These are phyloP conservation scores for Sitophilus oryzae DNA, from an alignment of 1,140 invertebrate genomes.

Conservation along the genomic window DNA sequence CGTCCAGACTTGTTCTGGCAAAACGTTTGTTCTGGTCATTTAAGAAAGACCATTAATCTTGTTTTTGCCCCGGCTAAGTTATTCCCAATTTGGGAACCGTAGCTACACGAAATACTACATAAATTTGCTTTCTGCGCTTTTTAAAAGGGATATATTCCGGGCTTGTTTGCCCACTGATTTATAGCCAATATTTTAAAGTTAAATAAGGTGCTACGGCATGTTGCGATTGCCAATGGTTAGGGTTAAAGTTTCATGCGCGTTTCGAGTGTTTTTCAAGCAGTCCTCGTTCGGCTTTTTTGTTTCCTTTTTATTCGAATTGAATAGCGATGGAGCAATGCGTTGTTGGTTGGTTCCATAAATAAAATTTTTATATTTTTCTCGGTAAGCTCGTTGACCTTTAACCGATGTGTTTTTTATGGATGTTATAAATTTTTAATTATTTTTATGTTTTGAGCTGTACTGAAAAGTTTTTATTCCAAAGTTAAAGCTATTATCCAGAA, in stretches of 20 bases:
- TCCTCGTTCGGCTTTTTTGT: no score
- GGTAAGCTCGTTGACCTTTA: no score
- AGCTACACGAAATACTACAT: constrained; percentile 16
- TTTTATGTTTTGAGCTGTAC: no score
- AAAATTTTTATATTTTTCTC: no score
- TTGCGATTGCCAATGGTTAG: neutral
- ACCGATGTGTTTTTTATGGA: no score
- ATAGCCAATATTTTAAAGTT: constrained; percentile 21
- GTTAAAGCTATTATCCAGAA: no score
- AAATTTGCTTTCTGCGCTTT: constrained; percentile 11
- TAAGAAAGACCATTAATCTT: constrained; percentile 17
- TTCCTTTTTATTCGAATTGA: no score
- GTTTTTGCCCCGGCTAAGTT: constrained; percentile 17
- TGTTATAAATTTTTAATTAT: no score
- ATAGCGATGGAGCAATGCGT: no score
- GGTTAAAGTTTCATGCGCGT: neutral
- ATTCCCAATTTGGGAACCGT: constrained; percentile 14
- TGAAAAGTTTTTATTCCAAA: no score
- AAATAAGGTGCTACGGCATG: neutral
- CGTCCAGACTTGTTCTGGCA: neutral
- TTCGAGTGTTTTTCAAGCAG: neutral
- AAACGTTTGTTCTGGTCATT: constrained; percentile 7
- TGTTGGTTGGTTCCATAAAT: no score
- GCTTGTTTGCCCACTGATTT: constrained; percentile 18
- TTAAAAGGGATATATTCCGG: constrained; percentile 10